Conservation (phyloP, 1,140 invertebrate genomes). For the Temnothorax longispinosus region DNA sequence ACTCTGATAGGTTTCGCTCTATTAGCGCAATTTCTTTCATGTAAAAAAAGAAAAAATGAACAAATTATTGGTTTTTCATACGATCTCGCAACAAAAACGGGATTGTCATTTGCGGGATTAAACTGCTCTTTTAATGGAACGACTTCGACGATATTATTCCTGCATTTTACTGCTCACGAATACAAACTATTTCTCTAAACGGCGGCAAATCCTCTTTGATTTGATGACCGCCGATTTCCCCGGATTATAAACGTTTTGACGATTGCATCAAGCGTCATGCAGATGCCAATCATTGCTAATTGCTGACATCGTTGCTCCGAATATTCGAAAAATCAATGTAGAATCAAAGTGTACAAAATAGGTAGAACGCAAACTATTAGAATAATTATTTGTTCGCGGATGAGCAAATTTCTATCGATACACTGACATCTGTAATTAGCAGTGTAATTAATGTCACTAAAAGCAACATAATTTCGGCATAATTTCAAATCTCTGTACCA, state of each 20-base stretch:
- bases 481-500: not conserved
- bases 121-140: conserved; percentile 40
- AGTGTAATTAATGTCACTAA: not conserved
- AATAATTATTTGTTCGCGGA: not conserved
- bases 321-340: not conserved
- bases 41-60: not conserved
- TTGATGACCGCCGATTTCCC: not conserved
- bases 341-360: conserved; percentile 13
- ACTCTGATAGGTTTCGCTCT: not conserved
- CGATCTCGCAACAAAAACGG: not conserved
- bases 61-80: conserved; percentile 27
- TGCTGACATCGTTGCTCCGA: conserved; percentile 33
- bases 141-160: conserved; percentile 16
- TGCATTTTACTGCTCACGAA: conserved; percentile 21
- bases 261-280: conserved; percentile 1
- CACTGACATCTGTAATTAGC: not conserved
- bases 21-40: not conserved
- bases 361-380: not conserved
- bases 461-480: not conserved
- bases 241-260: conserved; percentile 43
- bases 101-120: conserved; percentile 25
- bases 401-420: not conserved
- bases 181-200: conserved; percentile 29
- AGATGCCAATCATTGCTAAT: conserved; percentile 42
- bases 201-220: conserved; percentile 41